Evolutionary conservation across 92 coral and sea anemone genomes (phyloP), one percentile per base, ranked within the genome.

Genomic region (Zoanthus sociatus): DNA sequence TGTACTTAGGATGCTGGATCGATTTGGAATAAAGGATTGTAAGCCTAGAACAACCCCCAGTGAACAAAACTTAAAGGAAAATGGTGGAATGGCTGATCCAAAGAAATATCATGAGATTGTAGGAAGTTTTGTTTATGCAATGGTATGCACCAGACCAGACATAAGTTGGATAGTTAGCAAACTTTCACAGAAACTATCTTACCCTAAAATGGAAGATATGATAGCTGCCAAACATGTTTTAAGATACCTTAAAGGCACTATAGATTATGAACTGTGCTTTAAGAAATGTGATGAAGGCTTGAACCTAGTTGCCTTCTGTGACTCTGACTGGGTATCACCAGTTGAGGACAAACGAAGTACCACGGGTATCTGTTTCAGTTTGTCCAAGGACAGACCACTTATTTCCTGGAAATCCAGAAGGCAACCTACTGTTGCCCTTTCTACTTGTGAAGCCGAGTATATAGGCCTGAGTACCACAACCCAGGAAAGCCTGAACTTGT

Each of bases 401-500:
- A 58, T 58, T 58, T 60, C 66, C 66, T 60, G 66, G 66, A 60
- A 60, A 60, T 60, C 66, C 66, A 60, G 66, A 60, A 60, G 66
- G 66, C 66, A 60, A 60, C 66, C 66, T 60, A 60, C 66, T 60
- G 66, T 60, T 15, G 66, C 66, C 18, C 18, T 60, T 0, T 84
- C 79, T 13, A 5, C 79, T 42, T 84, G 61, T 71, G 79, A 84
- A 17, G 87, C 87, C 16, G 87, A 83, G 11, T 70, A 83, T 72
- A 48, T 84, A 47, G 63, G 88, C 47, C 44, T 84, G 46, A 48
- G 68, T 18, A 63, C 90, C 11, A 78, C 90, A 37, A 67, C 90
- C 30, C 90, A 87, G 85, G 90, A 87, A 78, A 77, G 90, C 76
- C 78, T 77, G 53, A 67, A 87, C n/a, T 87, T 86, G 26, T 31